Base-by-base conservation (phyloP, 2,888 invertebrate genomes). In the Xestia xanthographa region DNA sequence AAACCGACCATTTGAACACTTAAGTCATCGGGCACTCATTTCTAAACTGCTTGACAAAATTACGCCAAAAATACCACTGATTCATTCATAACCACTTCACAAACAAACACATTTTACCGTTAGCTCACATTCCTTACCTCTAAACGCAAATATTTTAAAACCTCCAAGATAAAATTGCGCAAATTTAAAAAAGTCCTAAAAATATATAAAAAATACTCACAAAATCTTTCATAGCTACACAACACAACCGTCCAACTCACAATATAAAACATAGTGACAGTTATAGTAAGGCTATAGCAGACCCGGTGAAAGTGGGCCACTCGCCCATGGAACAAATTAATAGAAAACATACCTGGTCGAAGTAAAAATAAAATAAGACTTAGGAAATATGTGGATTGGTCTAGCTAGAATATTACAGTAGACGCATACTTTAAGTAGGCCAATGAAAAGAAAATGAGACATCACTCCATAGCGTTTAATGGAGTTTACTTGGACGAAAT, bases 281-380 rank as follows among this genome's bases (percentile, higher is more conserved):
- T 92, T 90, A 89, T 90, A 80, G 45, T 48, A 85, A 82, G 83
- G 85, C 84, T 86, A 84, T 82, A 83, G 87, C 70, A 66, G 62
- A 56, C 41, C 50, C 75, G 89, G 94, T 92, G 94, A 94, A 94
- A 94, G 94, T 94, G 86, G 92, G 92, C 70, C 94, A 89, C 69
- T 76, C 34, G 67, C 68, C 83, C 82, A 83, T 82, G 73, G 89
- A 87, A 87, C 90, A 83, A 90, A 88, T 88, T 85, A 78, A 87
- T 78, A 69, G 77, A 68, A 83, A 86, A 87, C 87, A 83, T 69
- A 56, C 43, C 82, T 56, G 38, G 53, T 43, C 66, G 71, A 75
- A 75, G 75, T 68, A 66, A 87, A 84, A 84, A 82, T 73, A 80
- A 75, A 72, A 82, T 56, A 80, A 80, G n/a, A 65, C 76, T 69